Conservation (phyloP, 1,140 invertebrate genomes). For the Arion vulgaris region DNA sequence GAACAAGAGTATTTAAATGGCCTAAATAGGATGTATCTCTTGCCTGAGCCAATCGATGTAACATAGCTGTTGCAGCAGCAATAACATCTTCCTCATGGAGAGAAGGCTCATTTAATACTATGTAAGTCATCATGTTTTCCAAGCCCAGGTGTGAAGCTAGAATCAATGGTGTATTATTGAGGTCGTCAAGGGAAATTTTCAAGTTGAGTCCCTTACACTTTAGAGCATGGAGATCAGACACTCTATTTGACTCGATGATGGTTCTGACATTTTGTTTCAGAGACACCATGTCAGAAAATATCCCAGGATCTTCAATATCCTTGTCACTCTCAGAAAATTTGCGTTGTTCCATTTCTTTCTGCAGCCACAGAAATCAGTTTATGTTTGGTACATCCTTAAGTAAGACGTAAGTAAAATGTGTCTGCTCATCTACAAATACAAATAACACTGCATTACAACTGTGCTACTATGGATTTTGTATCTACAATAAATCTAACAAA, state of each 20-base stretch:
- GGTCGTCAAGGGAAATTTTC: slow-evolving; percentile 1
- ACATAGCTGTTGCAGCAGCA: neutral
- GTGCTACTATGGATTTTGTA: no score
- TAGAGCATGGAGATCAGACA: neutral
- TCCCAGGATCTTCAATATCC: neutral
- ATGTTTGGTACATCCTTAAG: neutral
- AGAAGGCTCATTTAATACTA: neutral
- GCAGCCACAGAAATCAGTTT: neutral
- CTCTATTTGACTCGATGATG: neutral
- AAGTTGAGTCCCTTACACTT: neutral
- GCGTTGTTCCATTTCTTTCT: neutral
- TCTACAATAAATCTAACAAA: no score
- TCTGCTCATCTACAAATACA: no score
- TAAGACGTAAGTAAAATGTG: neutral
- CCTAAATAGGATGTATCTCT: neutral
- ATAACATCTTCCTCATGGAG: neutral
- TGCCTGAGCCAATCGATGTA: neutral
- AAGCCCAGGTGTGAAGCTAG: neutral
- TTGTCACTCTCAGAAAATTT: neutral
- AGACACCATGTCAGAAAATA: neutral
- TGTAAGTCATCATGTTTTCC: neutral
- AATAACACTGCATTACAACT: no score
- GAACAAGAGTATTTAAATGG: neutral
- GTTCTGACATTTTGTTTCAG: slow-evolving; percentile 3
- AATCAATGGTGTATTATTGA: neutral